These are phyloP conservation scores for Halichoerus grypus DNA, from an alignment of 2,113 vertebrate genomes.

Conservation along the genomic window DNA sequence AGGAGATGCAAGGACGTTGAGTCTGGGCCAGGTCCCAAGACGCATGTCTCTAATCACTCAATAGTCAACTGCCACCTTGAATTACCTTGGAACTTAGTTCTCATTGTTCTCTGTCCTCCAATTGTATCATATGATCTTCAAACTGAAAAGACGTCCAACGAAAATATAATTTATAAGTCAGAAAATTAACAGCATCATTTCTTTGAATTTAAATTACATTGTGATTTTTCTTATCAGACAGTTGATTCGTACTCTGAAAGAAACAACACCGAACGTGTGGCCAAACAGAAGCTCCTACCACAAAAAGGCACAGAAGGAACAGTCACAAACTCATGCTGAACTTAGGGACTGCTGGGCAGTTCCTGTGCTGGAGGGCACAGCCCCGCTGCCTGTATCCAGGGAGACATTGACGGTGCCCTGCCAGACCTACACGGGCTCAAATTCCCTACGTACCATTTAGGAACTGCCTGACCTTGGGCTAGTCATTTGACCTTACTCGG, in stretches of 20 bases:
- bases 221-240: not conserved
- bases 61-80: not conserved
- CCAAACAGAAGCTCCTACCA: not conserved
- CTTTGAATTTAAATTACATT: constrained; percentile 44
- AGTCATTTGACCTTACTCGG: not conserved
- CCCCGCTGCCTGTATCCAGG: not conserved
- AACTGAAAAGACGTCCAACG: not conserved
- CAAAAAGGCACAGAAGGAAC: not conserved
- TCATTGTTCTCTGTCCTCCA: not conserved
- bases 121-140: not conserved
- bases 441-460: not conserved
- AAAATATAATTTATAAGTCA: not conserved
- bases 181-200: not conserved
- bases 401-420: rapidly evolving
- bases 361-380: rapidly evolving
- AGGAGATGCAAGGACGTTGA: not conserved
- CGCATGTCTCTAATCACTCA: not conserved
- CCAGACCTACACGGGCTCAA: rapidly evolving
- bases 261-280: not conserved
- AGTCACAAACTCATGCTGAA: not conserved
- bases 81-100: not conserved
- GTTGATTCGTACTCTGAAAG: not conserved
- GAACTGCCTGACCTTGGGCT: too few species aligned
- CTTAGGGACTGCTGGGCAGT: not conserved
- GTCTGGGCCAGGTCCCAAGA: not conserved